Base-by-base conservation (phyloP, 2,113 vertebrate species). In the Ailurus styani region DNA sequence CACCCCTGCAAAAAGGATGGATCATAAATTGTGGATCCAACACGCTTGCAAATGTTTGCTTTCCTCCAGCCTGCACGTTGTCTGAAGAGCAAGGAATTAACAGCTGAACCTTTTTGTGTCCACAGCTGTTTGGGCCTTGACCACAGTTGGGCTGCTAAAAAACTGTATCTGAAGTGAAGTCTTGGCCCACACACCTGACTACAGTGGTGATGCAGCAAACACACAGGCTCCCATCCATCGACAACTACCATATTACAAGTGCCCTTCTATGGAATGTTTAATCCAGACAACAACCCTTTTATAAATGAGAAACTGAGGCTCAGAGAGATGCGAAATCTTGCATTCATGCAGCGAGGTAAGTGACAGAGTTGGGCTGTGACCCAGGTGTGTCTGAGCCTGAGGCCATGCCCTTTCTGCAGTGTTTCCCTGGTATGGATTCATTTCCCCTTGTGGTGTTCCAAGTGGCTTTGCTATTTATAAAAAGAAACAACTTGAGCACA, bases 291-390 rank as follows among this genome's bases (percentile, higher is more conserved):
- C 9, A 83, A 27, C n/a, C 12, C 72, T 87, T 95, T 96, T 91
- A 45, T 89, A 84, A 93, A 29, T 66, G 54, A 96, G 95, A 87
- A 95, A 73, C 64, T 52, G 66, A 96, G 82, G 34, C 34, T 95
- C 15, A 40, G 55, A 78, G 62, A 55, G 15, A 70, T 87, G n/a
- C 78, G 95, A 79, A 23, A 54, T 64, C 57, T 96, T 86, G 25
- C 17, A 68, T 93, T 91, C n/a, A 81, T 87, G 90, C 62, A 79
- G 37, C 13, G 23, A 77, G 50, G 42, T 81, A 70, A 93, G 57
- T 83, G 86, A 81, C 45, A 88, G 57, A 66, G 85, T 27, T 87
- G 91, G 4, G 31, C 31, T 90, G 10, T 85, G 55, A 45, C 25
- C 9, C 70, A 68, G 18, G 12, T 45, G 1, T 83, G n/a, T 60